Conservation (phyloP, 2,113 vertebrate species). For the Coturnix japonica region DNA sequence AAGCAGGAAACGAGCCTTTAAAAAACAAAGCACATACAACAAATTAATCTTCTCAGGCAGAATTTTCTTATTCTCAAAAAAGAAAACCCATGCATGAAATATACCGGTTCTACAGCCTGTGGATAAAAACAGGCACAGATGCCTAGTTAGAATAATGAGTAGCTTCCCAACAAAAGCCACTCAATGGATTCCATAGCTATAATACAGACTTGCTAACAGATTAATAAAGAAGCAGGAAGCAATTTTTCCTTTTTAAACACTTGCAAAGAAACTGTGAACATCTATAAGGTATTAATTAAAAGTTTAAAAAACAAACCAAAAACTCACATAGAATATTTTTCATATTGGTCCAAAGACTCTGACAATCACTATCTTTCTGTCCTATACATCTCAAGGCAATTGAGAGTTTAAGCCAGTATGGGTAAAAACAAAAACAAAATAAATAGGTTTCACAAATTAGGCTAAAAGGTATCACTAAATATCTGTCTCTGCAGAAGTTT, state of each 20-base stretch:
- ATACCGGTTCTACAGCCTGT: not conserved
- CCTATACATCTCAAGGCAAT: not conserved
- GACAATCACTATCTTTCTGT: not conserved
- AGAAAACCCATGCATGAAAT: not conserved
- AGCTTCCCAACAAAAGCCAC: not conserved
- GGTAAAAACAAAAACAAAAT: not conserved
- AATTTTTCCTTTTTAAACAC: not conserved
- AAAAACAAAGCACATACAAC: slow-evolving; percentile 26
- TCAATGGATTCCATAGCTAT: not conserved
- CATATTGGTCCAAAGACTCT: not conserved
- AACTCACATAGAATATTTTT: not conserved
- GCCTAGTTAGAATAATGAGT: not conserved
- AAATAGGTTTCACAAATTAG: not conserved
- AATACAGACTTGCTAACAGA: not conserved
- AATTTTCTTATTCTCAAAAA: not conserved
- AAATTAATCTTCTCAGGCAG: slow-evolving; percentile 19
- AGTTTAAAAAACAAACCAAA: not conserved
- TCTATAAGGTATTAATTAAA: not conserved
- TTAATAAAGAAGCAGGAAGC: not conserved
- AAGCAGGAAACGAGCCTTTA: slow-evolving; percentile 94
- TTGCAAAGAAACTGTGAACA: not conserved
- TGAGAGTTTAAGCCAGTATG: not conserved
- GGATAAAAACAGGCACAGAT: not conserved
- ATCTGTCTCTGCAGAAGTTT: not conserved
- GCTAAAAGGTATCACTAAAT: not conserved